Evolutionary conservation across 1,140 invertebrate genomes (phyloP), one percentile per base, ranked within the genome.

Genomic region (Drosophila biarmipes): DNA sequence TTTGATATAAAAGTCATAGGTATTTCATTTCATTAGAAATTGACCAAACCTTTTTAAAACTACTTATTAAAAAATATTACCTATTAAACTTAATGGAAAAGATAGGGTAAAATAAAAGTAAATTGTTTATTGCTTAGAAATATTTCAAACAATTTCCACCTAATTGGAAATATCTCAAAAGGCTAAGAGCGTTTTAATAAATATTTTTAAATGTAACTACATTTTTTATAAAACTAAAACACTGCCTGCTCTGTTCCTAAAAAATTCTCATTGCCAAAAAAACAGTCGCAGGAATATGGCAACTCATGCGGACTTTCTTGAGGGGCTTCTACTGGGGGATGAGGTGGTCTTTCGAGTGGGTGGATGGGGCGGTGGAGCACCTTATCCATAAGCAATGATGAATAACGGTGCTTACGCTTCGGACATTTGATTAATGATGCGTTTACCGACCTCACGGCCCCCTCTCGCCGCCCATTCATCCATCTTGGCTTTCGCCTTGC

Each of bases 381-480:
- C 72, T 77, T 78, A 63, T 79, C 75, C 84, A 76, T 77, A 76
- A 78, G 74, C 84, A 89, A 89, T 91, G 89, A 91, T 91, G 84
- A 91, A 91, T 91, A 90, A 90, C 87, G 74, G 80, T 89, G 89
- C 82, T 90, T 90, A 90, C 79, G 89, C 71, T 72, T 63, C 73
- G 89, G 89, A 91, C 89, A 89, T 91, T 91, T 91, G 90, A 91
- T 91, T 91, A 91, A 91, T 91, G 90, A 91, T 91, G 90, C 86
- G 87, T 91, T 91, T 85, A 90, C 77, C 80, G 73, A 69, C 72
- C 67, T 55, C 62, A 35, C 49, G 21, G 6, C 10, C 4, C 4
- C 38, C 29, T 11, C 24, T 5, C 15, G 10, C 43, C 52, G 19
- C 43, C 53, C 48, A 46, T 34, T 15, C 63, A 34, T 19, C 58